Evolutionary conservation across 1,140 invertebrate genomes (phyloP).

Genomic region (Gryllus bimaculatus): DNA sequence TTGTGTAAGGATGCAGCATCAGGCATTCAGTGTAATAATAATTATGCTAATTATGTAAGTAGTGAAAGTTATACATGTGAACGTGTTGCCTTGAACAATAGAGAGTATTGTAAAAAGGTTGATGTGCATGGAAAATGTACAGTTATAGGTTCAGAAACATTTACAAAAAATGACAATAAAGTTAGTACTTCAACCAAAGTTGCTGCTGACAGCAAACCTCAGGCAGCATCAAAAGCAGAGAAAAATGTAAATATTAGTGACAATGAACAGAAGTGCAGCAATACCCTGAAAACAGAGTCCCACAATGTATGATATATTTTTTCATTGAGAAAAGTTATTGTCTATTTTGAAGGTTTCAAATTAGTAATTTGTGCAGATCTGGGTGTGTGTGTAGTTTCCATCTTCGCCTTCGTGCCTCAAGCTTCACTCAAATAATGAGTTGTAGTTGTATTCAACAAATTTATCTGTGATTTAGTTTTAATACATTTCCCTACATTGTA

Average conservation of each 20-base stretch:
- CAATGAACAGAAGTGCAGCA: too few species aligned
- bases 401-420: background rate
- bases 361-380: background rate
- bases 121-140: background rate
- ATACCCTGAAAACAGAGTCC: too few species aligned
- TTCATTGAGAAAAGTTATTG: background rate
- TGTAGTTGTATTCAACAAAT: background rate
- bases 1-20: background rate
- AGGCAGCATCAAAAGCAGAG: too few species aligned
- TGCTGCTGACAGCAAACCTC: background rate
- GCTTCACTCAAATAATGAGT: background rate
- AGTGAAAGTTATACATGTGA: background rate
- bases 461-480: slow-evolving; percentile 2
- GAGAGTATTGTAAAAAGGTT: background rate
- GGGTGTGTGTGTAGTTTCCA: background rate
- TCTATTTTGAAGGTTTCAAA: background rate
- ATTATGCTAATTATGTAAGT: background rate
- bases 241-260: too few species aligned
- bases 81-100: background rate
- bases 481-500: background rate
- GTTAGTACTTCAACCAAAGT: background rate
- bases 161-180: background rate
- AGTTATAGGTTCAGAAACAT: background rate
- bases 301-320: background rate
- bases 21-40: background rate